Conservation (phyloP, 2,888 invertebrate genomes). For the Heteromyza rotundicornis region DNA sequence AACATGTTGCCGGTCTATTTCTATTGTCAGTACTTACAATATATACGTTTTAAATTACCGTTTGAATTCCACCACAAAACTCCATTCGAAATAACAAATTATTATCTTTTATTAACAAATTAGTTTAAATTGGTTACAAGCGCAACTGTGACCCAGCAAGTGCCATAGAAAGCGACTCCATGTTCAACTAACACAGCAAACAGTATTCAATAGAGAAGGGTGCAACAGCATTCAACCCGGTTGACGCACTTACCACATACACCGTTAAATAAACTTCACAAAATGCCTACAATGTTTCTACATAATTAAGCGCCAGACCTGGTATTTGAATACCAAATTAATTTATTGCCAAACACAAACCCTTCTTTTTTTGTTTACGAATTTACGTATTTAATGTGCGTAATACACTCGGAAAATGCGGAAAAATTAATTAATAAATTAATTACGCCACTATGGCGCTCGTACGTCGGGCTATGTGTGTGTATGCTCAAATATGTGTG, state of each 20-base stretch:
- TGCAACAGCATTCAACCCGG: neutral
- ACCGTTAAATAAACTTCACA: neutral
- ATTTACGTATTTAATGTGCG: neutral
- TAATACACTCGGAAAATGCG: slow-evolving; percentile 8
- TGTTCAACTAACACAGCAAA: no score
- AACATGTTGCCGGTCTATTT: no score
- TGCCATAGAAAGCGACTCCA: neutral
- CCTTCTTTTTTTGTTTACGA: no score
- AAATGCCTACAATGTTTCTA: neutral
- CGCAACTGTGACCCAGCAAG: no score
- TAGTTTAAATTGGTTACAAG: neutral
- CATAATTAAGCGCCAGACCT: neutral
- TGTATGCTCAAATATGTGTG: neutral
- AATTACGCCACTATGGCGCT: slow-evolving; percentile 50
- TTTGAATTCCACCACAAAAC: neutral
- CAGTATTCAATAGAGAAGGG: neutral
- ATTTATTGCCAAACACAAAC: slow-evolving; percentile 15
- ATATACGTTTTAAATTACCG: no score
- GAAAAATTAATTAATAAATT: slow-evolving; percentile 54
- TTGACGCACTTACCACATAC: neutral
- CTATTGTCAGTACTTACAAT: no score
- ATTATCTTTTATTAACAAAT: neutral
- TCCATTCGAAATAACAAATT: neutral
- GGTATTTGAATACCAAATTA: slow-evolving; percentile 21
- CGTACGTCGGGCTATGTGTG: no score